Base-by-base conservation (phyloP, 1,140 invertebrate genomes). In the Leptinotarsa defecta region DNA sequence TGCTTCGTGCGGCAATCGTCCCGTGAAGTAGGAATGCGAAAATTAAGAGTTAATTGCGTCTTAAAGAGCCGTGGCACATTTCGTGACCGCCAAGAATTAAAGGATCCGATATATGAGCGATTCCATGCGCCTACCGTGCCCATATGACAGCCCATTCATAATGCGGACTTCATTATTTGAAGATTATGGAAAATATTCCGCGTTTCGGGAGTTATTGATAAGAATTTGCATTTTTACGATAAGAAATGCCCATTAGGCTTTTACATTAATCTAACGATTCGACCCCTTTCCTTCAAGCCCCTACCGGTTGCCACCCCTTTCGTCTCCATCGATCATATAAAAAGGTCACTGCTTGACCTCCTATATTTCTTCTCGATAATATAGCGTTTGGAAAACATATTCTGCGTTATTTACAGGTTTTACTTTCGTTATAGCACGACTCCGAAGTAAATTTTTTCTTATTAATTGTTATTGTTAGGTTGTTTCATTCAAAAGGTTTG, bases 111-210 rank as follows among this genome's bases (percentile, higher is more conserved):
- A 81, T 73, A 69, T 71, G 73, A 48, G 43, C 64, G 68, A 48
- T 48, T 20, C 70, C 49, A 22, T 64, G 27, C 73, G 71, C 64
- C 27, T 52, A 43, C 65, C 65, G 27, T 79, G 71, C 77, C 64
- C 70, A 64, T 76, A 76, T 80, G 81, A 79, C 80, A 80, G 80
- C 81, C 78, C 81, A 82, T 82, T 82, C 80, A 82, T 82, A 82
- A 81, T 80, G 49, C 73, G 64, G 72, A 81, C 81, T 82, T 81
- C 77, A 81, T 82, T 82, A 81, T 80, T 82, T 80, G 76, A 80
- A 75, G 79, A 81, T 81, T 82, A 82, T 78, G 78, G 61, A 67
- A 74, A 74, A 74, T 71, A 71, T 70, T 48, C 68, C 19, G 49
- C 67, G 68, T 71, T 71, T 75, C 67, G 77, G 77, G 73, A 74